Conservation (phyloP, 2,888 invertebrate genomes). For the Conomelus anceps region DNA sequence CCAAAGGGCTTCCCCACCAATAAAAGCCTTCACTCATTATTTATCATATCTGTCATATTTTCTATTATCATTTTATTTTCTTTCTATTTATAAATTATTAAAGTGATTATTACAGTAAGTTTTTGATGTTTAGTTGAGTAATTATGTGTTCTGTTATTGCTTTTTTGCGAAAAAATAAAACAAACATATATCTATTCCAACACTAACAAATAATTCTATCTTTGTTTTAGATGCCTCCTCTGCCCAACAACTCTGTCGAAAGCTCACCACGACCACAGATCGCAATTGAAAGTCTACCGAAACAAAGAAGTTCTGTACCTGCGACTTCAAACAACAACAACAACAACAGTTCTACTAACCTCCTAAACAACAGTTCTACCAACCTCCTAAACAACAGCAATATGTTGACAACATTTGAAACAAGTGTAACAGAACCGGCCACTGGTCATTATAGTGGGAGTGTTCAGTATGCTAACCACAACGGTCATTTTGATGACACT, state of each 20-base stretch:
- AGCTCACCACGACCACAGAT: slow-evolving; percentile 12
- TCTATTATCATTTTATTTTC: too few species aligned
- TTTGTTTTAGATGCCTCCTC: slow-evolving; percentile 32
- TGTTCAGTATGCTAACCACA: too few species aligned
- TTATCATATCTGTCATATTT: too few species aligned
- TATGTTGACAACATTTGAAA: not conserved
- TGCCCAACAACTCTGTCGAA: slow-evolving; percentile 27
- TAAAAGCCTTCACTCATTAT: too few species aligned
- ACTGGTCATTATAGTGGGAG: too few species aligned
- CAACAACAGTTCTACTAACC: not conserved
- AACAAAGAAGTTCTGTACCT: not conserved
- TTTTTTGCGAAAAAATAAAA: too few species aligned
- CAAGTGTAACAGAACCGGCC: too few species aligned
- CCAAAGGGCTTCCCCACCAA: too few species aligned
- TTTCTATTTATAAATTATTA: too few species aligned
- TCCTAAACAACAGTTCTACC: not conserved
- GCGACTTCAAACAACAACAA: not conserved
- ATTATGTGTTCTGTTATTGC: not conserved
- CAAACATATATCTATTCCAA: too few species aligned
- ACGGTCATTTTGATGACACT: too few species aligned
- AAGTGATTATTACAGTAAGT: too few species aligned
- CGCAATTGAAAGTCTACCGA: slow-evolving; percentile 12
- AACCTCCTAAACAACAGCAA: not conserved
- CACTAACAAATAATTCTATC: slow-evolving; percentile 5
- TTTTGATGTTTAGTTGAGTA: not conserved